Percentiles rank a stretch among this genome's conserved stretches.
Conservation (phyloP, 2,888 invertebrate genomes). For the Ceraclea dissimilis region DNA sequence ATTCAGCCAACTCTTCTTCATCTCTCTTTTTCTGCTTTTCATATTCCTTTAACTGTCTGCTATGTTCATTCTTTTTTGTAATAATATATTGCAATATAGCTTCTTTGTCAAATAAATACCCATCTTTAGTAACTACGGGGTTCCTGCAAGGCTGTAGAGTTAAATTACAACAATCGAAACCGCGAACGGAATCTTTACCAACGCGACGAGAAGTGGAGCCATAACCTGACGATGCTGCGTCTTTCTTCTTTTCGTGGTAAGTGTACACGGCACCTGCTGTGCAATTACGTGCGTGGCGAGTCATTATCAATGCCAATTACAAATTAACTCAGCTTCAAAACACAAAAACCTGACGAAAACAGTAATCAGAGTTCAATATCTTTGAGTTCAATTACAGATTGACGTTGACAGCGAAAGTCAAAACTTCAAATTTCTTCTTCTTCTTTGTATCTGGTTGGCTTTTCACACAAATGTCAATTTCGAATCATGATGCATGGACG, state of each 20-base stretch:
- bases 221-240: slow-evolving; percentile 90
- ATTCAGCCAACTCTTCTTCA: slow-evolving; percentile 60
- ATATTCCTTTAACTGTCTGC: slow-evolving; percentile 83
- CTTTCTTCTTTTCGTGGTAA: slow-evolving; percentile 95
- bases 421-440: too few species aligned
- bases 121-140: slow-evolving; percentile 54
- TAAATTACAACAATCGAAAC: slow-evolving; percentile 95
- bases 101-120: slow-evolving; percentile 94
- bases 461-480: too few species aligned
- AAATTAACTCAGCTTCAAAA: too few species aligned
- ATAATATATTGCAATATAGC: slow-evolving; percentile 92
- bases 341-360: too few species aligned
- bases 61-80: slow-evolving; percentile 87
- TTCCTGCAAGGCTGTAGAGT: slow-evolving; percentile 89
- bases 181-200: slow-evolving; percentile 90
- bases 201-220: slow-evolving; percentile 79
- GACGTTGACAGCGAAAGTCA: background rate
- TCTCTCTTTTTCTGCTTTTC: slow-evolving; percentile 78
- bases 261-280: slow-evolving; percentile 98
- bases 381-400: background rate
- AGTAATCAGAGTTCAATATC: too few species aligned
- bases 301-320: too few species aligned
- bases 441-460: too few species aligned
- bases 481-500: too few species aligned
- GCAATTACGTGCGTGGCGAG: slow-evolving; percentile 94